Evolutionary conservation across 2,113 vertebrate species (phyloP).

Genomic region (rabbit (Oryctolagus cuniculus)): mOryCun1.1 NC_091432.1:158160501-158161000

Average conservation of each 20-base stretch:
- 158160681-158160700: slow-evolving; percentile 43
- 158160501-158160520: background rate
- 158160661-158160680: slow-evolving; percentile 52
- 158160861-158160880: slow-evolving; percentile 74
- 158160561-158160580: background rate
- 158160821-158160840: slow-evolving; percentile 70
- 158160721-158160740: slow-evolving; percentile 60
- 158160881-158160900: slow-evolving; percentile 63
- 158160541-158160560: background rate
- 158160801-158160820: slow-evolving; percentile 70
- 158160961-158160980: slow-evolving; percentile 72
- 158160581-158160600: background rate
- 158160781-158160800: slow-evolving; percentile 71
- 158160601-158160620: slow-evolving; percentile 13
- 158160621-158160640: slow-evolving; percentile 3
- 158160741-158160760: slow-evolving; percentile 67
- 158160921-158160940: slow-evolving; percentile 77
- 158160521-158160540: background rate
- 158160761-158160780: slow-evolving; percentile 51
- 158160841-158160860: slow-evolving; percentile 77
- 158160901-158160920: slow-evolving; percentile 77
- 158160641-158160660: slow-evolving; percentile 14
- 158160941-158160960: slow-evolving; percentile 78
- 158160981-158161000: slow-evolving; percentile 49
- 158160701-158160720: slow-evolving; percentile 51